Conservation (phyloP, 2,113 vertebrate genomes). For the Clarias magur region DNA sequence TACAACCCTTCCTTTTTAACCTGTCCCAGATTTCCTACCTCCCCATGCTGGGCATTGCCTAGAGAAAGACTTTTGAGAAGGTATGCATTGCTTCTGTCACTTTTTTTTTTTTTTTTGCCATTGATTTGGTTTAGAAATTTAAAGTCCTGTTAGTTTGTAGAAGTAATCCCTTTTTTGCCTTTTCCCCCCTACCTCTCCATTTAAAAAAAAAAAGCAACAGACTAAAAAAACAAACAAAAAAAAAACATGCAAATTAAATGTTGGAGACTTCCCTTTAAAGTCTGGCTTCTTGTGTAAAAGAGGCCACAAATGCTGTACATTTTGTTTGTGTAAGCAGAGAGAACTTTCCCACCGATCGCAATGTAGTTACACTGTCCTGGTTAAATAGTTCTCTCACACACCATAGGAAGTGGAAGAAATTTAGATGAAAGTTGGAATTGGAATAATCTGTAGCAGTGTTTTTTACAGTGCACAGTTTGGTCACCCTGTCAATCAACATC, state of each 20-base stretch:
- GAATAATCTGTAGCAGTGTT: neutral
- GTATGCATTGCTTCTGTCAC: conserved; percentile 68
- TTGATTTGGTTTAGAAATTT: conserved; percentile 63
- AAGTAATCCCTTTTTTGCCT: conserved; percentile 55
- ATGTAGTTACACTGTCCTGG: neutral
- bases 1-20: neutral
- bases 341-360: neutral
- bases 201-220: conserved; percentile 65
- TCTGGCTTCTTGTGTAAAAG: conserved; percentile 46
- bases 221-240: conserved; percentile 46
- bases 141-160: conserved; percentile 68
- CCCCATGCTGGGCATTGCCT: conserved; percentile 57
- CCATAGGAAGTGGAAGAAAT: neutral
- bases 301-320: conserved; percentile 4
- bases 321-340: neutral
- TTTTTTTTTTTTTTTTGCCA: conserved; percentile 43
- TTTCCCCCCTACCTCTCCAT: conserved; percentile 54
- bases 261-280: conserved; percentile 63
- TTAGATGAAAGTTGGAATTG: neutral
- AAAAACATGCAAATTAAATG: conserved; percentile 67
- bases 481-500: neutral
- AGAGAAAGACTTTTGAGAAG: conserved; percentile 60
- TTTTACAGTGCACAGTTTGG: neutral
- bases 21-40: conserved; percentile 41
- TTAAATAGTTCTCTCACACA: neutral